Evolutionary conservation across 2,888 invertebrate genomes (phyloP), one percentile per base, ranked within the genome.

Genomic region (Lamproptera curius): DNA sequence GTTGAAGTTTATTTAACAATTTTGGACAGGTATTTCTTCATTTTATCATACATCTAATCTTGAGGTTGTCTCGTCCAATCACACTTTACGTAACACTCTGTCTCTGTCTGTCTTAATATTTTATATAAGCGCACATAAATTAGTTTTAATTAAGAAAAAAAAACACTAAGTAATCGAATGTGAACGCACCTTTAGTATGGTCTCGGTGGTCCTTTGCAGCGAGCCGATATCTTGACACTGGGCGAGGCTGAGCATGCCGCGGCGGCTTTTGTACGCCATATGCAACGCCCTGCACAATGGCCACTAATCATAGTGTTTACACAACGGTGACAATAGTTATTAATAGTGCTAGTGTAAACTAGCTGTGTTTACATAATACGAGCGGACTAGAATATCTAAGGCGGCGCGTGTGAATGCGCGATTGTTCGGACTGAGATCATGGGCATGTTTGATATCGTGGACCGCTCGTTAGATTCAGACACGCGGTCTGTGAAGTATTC

Each of bases 181-280:
- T 36, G 40, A 31, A 61, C 61, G 46, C 62, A 85, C 86, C 84
- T 86, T 87, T 55, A 86, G 86, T 54, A 86, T 72, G 20, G 82
- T 85, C 8, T 81, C 76, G 1, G 85, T 75, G 15, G 77, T 79
- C 75, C 73, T 73, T 54, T 77, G 75, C 52, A 74, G 52, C 13
- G 77, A 57, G 43, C 56, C 62, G 54, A 72, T 83, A 78, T 86
- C 83, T 55, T 66, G 64, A 57, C 83, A 84, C 71, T 86, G 86
- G 46, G 74, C 73, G 48, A 86, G 71, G 57, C 78, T 80, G 41
- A 79, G 65, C 46, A 86, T 61, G 0, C 82, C 81, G 53, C 87
- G 83, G 1, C 86, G 67, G 77, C 86, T 87, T 86, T 87, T 87
- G 84, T 87, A 87, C 46, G 87, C 85, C 78, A 79, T 77, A 53